Conservation (phyloP, 2,797 vertebrate species). For the Synanceia verrucosa region DNA sequence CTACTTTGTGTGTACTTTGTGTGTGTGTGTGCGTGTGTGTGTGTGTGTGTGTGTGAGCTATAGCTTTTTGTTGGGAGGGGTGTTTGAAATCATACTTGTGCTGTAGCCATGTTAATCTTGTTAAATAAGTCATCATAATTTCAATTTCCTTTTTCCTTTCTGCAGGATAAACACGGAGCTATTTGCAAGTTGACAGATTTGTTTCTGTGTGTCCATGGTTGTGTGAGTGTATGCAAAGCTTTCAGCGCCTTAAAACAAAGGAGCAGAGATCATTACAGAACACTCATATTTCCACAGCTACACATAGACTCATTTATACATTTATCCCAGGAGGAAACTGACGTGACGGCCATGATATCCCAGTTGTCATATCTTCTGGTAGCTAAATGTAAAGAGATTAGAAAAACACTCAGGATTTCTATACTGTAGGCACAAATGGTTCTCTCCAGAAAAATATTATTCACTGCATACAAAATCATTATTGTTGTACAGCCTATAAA, state of each 20-base stretch:
- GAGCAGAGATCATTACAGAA: slow-evolving; percentile 8
- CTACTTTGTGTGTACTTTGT: slow-evolving; percentile 65
- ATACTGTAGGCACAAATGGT: too few species aligned
- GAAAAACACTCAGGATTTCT: not conserved
- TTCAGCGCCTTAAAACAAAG: slow-evolving; percentile 28
- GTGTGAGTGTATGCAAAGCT: slow-evolving; percentile 8
- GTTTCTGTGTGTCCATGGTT: slow-evolving; percentile 10
- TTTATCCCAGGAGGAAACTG: slow-evolving; percentile 12
- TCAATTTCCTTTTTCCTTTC: slow-evolving; percentile 80
- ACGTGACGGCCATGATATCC: not conserved
- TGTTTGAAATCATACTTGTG: slow-evolving; percentile 78
- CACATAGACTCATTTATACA: not conserved
- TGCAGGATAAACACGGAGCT: slow-evolving; percentile 83
- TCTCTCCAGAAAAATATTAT: too few species aligned
- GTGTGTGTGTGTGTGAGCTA: slow-evolving; percentile 42
- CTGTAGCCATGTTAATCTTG: slow-evolving; percentile 77
- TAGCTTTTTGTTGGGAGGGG: slow-evolving; percentile 49
- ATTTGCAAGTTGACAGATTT: slow-evolving; percentile 79
- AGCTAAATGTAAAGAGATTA: not conserved
- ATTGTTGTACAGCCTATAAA: too few species aligned
- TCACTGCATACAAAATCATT: too few species aligned
- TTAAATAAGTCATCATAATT: slow-evolving; percentile 82
- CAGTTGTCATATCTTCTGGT: slow-evolving; percentile 6
- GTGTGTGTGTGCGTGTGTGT: slow-evolving; percentile 46
- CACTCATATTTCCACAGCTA: slow-evolving; percentile 9